Evolutionary conservation across 2,888 invertebrate genomes (phyloP).

Genomic region (Arenicola marina): DNA sequence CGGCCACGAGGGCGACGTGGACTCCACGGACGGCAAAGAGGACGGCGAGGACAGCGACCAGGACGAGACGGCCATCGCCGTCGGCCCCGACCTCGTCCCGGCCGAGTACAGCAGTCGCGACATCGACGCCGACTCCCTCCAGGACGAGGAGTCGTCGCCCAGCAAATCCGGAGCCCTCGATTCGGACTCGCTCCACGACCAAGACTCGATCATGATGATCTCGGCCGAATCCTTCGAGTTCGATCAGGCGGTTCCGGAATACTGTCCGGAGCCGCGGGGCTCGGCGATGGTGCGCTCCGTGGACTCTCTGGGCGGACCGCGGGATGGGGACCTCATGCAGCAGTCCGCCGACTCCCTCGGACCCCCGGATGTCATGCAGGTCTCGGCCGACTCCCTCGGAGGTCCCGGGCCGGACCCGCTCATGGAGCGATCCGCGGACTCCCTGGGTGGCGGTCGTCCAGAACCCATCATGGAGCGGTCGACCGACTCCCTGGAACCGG

Average conservation of each 20-base stretch:
- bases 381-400: slow-evolving; percentile 45
- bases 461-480: slow-evolving; percentile 33
- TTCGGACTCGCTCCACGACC: slow-evolving; percentile 35
- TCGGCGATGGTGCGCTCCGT: neutral
- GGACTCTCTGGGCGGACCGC: neutral
- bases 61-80: neutral
- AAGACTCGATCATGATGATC: slow-evolving; percentile 38
- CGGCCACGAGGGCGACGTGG: neutral
- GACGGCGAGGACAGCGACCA: neutral
- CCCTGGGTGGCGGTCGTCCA: neutral
- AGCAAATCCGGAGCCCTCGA: slow-evolving; percentile 27
- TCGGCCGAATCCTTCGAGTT: slow-evolving; percentile 32
- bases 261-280: slow-evolving; percentile 2
- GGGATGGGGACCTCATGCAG: slow-evolving; percentile 8
- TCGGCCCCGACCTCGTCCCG: slow-evolving; percentile 9
- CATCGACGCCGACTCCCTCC: slow-evolving; percentile 27
- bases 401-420: neutral
- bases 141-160: slow-evolving; percentile 28
- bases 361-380: slow-evolving; percentile 31
- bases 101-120: slow-evolving; percentile 24
- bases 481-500: slow-evolving; percentile 36
- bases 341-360: slow-evolving; percentile 7
- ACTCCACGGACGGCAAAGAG: neutral
- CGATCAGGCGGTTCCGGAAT: slow-evolving; percentile 7
- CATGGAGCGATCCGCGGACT: slow-evolving; percentile 9